Evolutionary conservation across 2,113 vertebrate species (phyloP).

Genomic region (Archocentrus centrarchus): DNA sequence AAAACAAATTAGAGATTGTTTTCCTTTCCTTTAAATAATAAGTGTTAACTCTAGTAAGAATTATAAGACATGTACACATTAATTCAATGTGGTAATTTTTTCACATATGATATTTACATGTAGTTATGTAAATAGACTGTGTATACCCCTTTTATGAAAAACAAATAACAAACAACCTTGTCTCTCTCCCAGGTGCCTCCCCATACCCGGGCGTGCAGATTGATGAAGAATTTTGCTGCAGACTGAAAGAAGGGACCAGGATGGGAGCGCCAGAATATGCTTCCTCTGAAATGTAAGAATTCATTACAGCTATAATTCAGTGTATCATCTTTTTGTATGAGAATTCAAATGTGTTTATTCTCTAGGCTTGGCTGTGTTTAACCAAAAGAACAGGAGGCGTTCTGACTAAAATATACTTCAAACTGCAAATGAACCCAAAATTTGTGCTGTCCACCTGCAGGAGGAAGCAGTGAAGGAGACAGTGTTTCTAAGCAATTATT

Average conservation of each 20-base stretch:
- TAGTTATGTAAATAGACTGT: background rate
- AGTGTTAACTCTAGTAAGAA: background rate
- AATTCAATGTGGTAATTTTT: background rate
- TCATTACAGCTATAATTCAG: background rate
- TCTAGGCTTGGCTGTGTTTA: too few species aligned
- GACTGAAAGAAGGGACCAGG: slow-evolving; percentile 91
- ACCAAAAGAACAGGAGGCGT: background rate
- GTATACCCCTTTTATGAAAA: background rate
- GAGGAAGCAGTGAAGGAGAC: background rate
- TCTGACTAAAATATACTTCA: background rate
- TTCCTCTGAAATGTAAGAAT: slow-evolving; percentile 91
- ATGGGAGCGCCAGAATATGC: slow-evolving; percentile 94
- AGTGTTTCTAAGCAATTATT: background rate
- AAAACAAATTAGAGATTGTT: background rate
- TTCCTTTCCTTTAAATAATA: background rate
- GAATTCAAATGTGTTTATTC: too few species aligned
- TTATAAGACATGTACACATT: background rate
- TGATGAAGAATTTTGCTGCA: slow-evolving; percentile 93
- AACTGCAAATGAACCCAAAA: too few species aligned
- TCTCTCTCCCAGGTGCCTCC: slow-evolving; percentile 85
- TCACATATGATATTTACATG: background rate
- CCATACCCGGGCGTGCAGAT: slow-evolving; percentile 94
- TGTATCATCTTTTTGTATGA: background rate
- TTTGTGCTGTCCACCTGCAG: background rate
- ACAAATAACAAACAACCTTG: background rate